Conservation (phyloP, 53 echinoderm and acorn worm species). For the Paelopatides confundens region DNA sequence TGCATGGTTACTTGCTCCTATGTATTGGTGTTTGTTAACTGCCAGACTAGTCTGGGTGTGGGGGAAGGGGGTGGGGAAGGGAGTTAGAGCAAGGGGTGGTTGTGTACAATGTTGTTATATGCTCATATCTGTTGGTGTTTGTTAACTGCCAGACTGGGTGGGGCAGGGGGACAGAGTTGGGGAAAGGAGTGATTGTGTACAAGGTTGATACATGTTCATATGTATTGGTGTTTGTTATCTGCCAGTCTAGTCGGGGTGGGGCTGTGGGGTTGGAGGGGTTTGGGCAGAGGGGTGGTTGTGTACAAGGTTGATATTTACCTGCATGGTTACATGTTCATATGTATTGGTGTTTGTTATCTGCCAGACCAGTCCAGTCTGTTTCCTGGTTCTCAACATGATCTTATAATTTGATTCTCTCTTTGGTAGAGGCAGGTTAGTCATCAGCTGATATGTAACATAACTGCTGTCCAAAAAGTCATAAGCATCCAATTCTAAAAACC, state of each 20-base stretch:
- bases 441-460: slow-evolving; percentile 78
- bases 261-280: too few relatives aligned
- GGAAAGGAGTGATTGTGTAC: too few relatives aligned
- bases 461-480: slow-evolving; percentile 83
- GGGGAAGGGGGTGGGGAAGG: too few relatives aligned
- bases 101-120: too few relatives aligned
- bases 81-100: too few relatives aligned
- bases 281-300: too few relatives aligned
- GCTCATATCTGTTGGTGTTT: too few relatives aligned
- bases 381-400: slow-evolving; percentile 79
- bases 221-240: too few relatives aligned
- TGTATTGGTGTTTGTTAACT: slow-evolving; percentile 80
- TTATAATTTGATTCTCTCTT: slow-evolving; percentile 76
- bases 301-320: slow-evolving; percentile 60
- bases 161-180: too few relatives aligned
- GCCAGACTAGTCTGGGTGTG: slow-evolving; percentile 84
- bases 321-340: slow-evolving; percentile 80
- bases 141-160: too few relatives aligned
- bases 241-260: too few relatives aligned
- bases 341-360: slow-evolving; percentile 80
- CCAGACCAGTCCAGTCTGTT: slow-evolving; percentile 84
- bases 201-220: too few relatives aligned
- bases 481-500: background rate
- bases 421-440: slow-evolving; percentile 22
- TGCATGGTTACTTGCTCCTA: slow-evolving; percentile 82